These are phyloP conservation scores for Lagenorhynchus albirostris DNA, from an alignment of 2,113 vertebrate species.

Conservation along the genomic window DNA sequence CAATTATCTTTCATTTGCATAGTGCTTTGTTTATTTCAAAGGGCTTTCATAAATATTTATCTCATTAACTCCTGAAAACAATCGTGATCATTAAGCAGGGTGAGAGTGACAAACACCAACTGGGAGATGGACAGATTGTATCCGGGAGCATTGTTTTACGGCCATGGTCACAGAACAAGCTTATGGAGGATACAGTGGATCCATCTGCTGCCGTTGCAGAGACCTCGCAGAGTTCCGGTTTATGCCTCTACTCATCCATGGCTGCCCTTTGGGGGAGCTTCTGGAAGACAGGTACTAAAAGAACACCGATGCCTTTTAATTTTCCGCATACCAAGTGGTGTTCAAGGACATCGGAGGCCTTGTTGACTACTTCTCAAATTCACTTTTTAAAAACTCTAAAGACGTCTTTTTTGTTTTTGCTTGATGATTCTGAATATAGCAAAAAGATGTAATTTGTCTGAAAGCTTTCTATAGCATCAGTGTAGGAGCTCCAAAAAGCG, in stretches of 20 bases:
- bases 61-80: background rate
- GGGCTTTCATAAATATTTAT: constrained; percentile 12
- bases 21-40: constrained; percentile 31
- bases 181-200: background rate
- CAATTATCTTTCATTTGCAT: background rate
- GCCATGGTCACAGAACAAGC: background rate
- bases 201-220: background rate
- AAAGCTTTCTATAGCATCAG: background rate
- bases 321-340: background rate
- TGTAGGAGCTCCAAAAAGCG: background rate
- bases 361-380: background rate
- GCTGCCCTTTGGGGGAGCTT: background rate
- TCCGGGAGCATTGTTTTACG: background rate
- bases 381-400: background rate
- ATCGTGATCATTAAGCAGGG: background rate
- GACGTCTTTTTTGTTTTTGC: background rate
- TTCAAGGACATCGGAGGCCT: background rate
- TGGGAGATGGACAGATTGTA: background rate
- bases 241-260: background rate
- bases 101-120: background rate
- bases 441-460: background rate
- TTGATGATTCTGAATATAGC: background rate
- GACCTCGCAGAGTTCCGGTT: background rate
- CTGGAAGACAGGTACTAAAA: background rate
- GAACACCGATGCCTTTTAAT: background rate